A percentile compares a stretch with the other conserved stretches of the same genome.
These are phyloP conservation scores for Ascidia mentula DNA, from an alignment of 23 tunicate genomes.

Conservation along the genomic window DNA sequence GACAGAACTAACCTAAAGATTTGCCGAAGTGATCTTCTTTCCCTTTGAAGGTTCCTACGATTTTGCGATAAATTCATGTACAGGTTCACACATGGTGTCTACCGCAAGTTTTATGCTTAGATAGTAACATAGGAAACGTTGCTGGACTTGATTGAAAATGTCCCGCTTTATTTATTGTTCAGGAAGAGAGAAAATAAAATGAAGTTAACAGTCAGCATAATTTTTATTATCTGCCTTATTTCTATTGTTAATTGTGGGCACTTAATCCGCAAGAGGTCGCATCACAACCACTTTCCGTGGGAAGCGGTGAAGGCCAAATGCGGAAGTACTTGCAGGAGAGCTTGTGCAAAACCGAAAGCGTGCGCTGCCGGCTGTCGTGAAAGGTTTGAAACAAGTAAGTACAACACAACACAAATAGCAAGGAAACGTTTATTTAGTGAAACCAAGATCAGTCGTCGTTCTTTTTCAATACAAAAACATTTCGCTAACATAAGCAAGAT, in stretches of 20 bases:
- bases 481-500: too few species aligned
- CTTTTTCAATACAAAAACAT: too few species aligned
- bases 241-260: background rate
- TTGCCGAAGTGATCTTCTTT: too few species aligned
- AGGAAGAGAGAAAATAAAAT: background rate
- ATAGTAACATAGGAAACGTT: background rate
- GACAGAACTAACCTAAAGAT: too few species aligned
- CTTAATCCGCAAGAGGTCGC: constrained; percentile 2
- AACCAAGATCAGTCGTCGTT: too few species aligned
- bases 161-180: background rate
- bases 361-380: background rate
- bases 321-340: background rate
- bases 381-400: background rate
- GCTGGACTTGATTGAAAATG: background rate
- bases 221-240: background rate
- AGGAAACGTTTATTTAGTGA: too few species aligned
- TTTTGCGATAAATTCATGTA: too few species aligned
- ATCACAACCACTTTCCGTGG: background rate
- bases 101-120: background rate
- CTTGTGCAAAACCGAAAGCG: background rate
- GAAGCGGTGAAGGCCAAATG: background rate
- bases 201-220: background rate
- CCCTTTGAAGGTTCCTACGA: too few species aligned
- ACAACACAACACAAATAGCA: too few species aligned
- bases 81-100: too few species aligned